Evolutionary conservation across 2,888 invertebrate species (phyloP).

Genomic region (Tenodera sinensis): DNA sequence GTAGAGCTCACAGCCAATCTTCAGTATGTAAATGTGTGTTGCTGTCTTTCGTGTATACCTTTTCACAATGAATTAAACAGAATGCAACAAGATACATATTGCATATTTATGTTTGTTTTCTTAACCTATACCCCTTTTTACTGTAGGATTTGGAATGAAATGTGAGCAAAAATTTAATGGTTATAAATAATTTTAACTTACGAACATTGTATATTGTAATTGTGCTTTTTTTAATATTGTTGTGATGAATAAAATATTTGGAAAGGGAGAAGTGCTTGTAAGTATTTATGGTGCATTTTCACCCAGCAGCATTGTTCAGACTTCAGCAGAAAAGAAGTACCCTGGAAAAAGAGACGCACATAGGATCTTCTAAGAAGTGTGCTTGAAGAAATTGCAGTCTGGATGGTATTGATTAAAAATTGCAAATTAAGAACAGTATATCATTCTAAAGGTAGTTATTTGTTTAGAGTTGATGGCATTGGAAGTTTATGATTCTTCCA

Average conservation of each 20-base stretch:
- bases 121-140: not conserved
- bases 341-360: too few relatives aligned
- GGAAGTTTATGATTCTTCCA: too few relatives aligned
- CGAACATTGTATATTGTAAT: not conserved
- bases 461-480: too few relatives aligned
- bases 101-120: not conserved
- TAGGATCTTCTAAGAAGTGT: too few relatives aligned
- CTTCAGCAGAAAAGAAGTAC: too few relatives aligned
- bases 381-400: too few relatives aligned
- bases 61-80: not conserved
- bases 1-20: not conserved
- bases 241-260: not conserved
- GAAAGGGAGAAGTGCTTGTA: not conserved
- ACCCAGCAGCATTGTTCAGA: too few relatives aligned
- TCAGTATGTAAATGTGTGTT: not conserved
- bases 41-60: not conserved
- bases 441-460: too few relatives aligned
- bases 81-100: not conserved
- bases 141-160: not conserved
- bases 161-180: not conserved
- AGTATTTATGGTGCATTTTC: not conserved
- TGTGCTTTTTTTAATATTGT: not conserved
- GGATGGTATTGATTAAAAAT: too few relatives aligned
- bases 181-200: too few relatives aligned
- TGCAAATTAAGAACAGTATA: too few relatives aligned